Evolutionary conservation across 2,888 invertebrate genomes (phyloP).

Genomic region (Siphlonurus alternatus): DNA sequence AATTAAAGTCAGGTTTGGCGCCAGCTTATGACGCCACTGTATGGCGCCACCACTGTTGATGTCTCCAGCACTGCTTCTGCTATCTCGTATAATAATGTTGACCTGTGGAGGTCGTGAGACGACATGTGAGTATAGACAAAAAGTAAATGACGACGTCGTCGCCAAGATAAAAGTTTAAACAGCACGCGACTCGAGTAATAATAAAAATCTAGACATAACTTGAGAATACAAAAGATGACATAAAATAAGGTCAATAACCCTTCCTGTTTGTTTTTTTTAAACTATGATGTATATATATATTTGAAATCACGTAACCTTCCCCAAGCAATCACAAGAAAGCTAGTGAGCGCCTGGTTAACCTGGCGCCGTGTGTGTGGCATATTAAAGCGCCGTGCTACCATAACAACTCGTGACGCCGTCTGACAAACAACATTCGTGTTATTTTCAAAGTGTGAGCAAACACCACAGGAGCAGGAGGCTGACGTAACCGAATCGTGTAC

Average conservation of each 20-base stretch:
- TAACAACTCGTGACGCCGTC: too few relatives aligned
- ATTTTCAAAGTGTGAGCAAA: too few relatives aligned
- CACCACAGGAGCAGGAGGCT: too few relatives aligned
- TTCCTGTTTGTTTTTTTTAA: background rate
- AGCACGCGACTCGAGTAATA: too few relatives aligned
- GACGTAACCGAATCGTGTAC: too few relatives aligned
- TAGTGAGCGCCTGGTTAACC: too few relatives aligned
- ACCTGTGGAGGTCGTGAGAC: background rate
- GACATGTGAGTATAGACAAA: background rate
- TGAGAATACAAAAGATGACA: background rate
- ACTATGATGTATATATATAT: background rate
- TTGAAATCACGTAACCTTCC: background rate
- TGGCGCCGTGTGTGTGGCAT: too few relatives aligned
- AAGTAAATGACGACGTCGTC: too few relatives aligned
- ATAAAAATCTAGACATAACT: background rate
- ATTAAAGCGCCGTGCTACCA: too few relatives aligned
- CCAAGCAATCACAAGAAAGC: too few relatives aligned
- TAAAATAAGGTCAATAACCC: background rate
- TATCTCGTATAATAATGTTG: background rate
- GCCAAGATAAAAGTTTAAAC: too few relatives aligned
- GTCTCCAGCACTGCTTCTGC: background rate
- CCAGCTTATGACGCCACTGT: background rate
- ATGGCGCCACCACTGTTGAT: background rate
- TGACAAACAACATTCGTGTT: too few relatives aligned
- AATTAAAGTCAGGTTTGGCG: background rate